These are phyloP conservation scores for Clarias batrachus DNA, from an alignment of 2,113 vertebrate genomes.

Conservation along the genomic window DNA sequence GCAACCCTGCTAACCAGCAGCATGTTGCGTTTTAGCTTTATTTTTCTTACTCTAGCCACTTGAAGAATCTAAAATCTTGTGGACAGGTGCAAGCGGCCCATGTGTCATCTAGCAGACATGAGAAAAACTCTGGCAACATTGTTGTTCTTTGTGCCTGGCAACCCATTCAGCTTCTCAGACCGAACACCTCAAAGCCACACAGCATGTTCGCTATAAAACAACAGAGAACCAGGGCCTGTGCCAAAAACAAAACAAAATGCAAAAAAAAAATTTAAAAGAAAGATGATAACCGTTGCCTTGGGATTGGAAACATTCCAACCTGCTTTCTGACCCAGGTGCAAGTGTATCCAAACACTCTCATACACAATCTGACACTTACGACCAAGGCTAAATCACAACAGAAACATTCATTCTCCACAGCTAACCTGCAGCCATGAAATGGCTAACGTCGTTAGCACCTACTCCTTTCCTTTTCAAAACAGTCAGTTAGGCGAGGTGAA, in stretches of 20 bases:
- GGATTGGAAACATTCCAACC: conserved; percentile 38
- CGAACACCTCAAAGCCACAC: conserved; percentile 28
- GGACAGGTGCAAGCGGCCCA: conserved; percentile 65
- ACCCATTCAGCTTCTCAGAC: conserved; percentile 34
- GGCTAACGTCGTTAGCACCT: conserved; percentile 7
- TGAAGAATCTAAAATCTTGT: conserved; percentile 47
- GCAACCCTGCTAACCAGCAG: not conserved
- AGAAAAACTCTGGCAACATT: conserved; percentile 47
- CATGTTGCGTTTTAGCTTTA: conserved; percentile 25
- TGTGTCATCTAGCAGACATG: conserved; percentile 51
- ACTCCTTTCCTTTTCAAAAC: conserved; percentile 3
- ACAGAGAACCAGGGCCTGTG: conserved; percentile 17
- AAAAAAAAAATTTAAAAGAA: conserved; percentile 12
- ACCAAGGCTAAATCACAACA: conserved; percentile 44
- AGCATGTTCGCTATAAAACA: conserved; percentile 37
- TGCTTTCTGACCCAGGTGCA: conserved; percentile 28
- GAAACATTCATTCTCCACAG: conserved; percentile 24
- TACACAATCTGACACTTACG: conserved; percentile 41
- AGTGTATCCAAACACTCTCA: conserved; percentile 23
- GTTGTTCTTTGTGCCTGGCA: conserved; percentile 34
- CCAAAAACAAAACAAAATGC: conserved; percentile 9
- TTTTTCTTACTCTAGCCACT: conserved; percentile 36
- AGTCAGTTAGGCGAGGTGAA: conserved; percentile 3
- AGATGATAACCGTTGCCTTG: conserved; percentile 46
- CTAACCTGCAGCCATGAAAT: not conserved